Percentiles rank a stretch among this genome's conserved stretches.
Conservation (phyloP, 2,113 vertebrate genomes). For the Mastomys coucha region DNA sequence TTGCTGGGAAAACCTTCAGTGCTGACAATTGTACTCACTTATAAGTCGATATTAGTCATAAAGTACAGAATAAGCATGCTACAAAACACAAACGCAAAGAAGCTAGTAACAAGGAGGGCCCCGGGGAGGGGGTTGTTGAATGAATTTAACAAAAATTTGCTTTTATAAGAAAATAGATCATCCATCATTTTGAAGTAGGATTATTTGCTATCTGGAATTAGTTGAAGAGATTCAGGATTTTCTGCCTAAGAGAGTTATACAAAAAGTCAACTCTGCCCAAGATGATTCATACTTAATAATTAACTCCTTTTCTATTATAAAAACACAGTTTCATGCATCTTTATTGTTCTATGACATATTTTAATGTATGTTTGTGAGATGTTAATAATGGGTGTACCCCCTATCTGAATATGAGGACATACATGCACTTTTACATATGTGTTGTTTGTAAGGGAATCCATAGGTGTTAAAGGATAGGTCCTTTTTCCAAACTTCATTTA, state of each 20-base stretch:
- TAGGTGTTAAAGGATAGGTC: not conserved
- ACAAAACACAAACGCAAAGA: too few species aligned
- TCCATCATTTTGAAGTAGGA: not conserved
- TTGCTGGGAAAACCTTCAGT: too few species aligned
- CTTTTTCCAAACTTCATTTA: not conserved
- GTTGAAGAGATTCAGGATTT: not conserved
- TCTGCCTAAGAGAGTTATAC: not conserved
- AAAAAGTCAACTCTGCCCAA: not conserved
- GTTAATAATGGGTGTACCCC: not conserved
- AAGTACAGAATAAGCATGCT: too few species aligned
- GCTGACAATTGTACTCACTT: too few species aligned
- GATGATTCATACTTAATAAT: not conserved
- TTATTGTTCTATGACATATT: not conserved
- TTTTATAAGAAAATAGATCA: not conserved
- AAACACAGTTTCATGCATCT: not conserved
- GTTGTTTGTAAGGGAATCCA: accelerated
- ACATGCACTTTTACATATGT: not conserved
- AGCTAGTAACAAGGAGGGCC: too few species aligned
- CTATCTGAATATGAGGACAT: not conserved
- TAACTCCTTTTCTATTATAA: not conserved
- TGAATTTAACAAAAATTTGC: not conserved
- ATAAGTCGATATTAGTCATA: too few species aligned
- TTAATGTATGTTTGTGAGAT: not conserved
- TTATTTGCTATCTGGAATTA: not conserved
- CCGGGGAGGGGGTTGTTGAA: too few species aligned